Evolutionary conservation across 64 coral and sea anemone species (phyloP).

Genomic region (Platygyra sinensis): DNA sequence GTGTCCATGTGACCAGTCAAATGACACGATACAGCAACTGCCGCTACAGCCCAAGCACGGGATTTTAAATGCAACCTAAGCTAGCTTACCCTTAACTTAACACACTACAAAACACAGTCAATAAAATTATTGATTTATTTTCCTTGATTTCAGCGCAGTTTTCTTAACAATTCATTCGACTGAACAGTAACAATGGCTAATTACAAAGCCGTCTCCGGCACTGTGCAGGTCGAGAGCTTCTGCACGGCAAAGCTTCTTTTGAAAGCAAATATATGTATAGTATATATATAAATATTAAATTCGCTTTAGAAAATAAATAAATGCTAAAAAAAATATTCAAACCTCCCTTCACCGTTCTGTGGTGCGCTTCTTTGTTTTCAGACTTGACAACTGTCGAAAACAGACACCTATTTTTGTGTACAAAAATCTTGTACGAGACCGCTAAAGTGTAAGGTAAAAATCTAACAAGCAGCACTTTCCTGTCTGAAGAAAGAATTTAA

Average conservation of each 20-base stretch:
- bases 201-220: not conserved
- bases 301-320: conserved; percentile 53
- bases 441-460: too few species aligned
- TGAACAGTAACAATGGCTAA: not conserved
- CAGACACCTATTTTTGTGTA: too few species aligned
- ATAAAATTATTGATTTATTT: conserved; percentile 22
- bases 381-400: not conserved
- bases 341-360: not conserved
- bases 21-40: too few species aligned
- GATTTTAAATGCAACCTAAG: too few species aligned
- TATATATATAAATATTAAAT: conserved; percentile 43
- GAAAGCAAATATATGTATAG: conserved; percentile 17
- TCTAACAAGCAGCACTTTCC: too few species aligned
- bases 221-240: not conserved
- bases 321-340: conserved; percentile 1
- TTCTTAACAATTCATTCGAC: conserved; percentile 5
- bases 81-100: not conserved
- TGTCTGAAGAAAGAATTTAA: too few species aligned
- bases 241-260: conserved; percentile 2
- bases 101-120: not conserved
- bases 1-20: too few species aligned
- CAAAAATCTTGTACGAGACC: too few species aligned
- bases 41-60: too few species aligned
- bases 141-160: conserved; percentile 2
- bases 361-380: not conserved